A percentile compares a stretch with the other conserved stretches of the same genome.
phyloP scores from a whole-genome alignment of 1,140 invertebrate species.

The Drosophila elegans region DNA sequence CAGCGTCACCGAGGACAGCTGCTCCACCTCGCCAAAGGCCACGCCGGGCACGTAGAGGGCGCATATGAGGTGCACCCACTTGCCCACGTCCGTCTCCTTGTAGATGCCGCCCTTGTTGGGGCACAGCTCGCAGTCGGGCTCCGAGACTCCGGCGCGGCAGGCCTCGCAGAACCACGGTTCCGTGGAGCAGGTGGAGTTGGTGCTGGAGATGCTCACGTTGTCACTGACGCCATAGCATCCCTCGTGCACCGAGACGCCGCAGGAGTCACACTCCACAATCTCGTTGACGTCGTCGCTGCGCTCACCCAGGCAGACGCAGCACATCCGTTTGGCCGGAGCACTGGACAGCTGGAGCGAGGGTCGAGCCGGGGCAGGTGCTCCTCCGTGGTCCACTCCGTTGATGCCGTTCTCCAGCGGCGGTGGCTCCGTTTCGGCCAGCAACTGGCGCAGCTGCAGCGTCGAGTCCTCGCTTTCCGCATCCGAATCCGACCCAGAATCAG shows the following conservation, averaged over 20 bases:
- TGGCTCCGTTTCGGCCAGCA: slow-evolving; percentile 43
- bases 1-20: slow-evolving; percentile 93
- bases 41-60: slow-evolving; percentile 98
- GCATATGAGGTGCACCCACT: slow-evolving; percentile 99
- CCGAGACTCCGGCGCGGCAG: slow-evolving; percentile 95
- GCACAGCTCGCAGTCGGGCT: slow-evolving; percentile 95
- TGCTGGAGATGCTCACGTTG: slow-evolving; percentile 94
- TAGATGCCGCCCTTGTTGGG: slow-evolving; percentile 96
- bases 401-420: slow-evolving; percentile 15
- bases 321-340: slow-evolving; percentile 88
- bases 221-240: slow-evolving; percentile 98
- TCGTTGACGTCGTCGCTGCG: slow-evolving; percentile 97
- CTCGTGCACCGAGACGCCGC: slow-evolving; percentile 98
- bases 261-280: slow-evolving; percentile 98
- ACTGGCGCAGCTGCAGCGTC: slow-evolving; percentile 77
- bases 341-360: slow-evolving; percentile 23
- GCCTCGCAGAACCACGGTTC: slow-evolving; percentile 99
- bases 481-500: slow-evolving; percentile 81
- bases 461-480: slow-evolving; percentile 74
- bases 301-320: slow-evolving; percentile 96
- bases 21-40: slow-evolving; percentile 97
- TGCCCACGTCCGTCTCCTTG: slow-evolving; percentile 97
- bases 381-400: slow-evolving; percentile 24
- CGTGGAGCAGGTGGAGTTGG: slow-evolving; percentile 95
- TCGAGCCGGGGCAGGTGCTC: neutral